Percentiles rank a stretch among this genome's conserved stretches.
phyloP scores from a whole-genome alignment of 2,888 invertebrate genomes.

The Drosophila pseudotalamancana region DNA sequence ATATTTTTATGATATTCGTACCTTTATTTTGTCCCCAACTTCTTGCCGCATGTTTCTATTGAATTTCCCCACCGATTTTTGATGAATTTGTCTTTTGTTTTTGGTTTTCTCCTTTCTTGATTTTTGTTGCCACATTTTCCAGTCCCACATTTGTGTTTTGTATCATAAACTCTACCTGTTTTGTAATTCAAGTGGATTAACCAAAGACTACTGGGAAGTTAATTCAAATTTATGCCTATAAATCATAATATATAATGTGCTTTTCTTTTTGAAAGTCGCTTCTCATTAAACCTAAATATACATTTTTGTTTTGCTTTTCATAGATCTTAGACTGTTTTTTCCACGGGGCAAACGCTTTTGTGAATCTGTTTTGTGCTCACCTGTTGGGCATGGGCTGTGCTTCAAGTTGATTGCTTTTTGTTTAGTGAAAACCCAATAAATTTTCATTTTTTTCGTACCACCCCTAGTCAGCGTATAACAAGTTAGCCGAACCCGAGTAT shows the following conservation, averaged over 20 bases:
- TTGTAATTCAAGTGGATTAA: slow-evolving; percentile 78
- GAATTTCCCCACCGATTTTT: slow-evolving; percentile 20
- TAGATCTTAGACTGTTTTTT: slow-evolving; percentile 17
- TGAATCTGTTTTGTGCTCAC: slow-evolving; percentile 23
- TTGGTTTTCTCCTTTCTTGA: slow-evolving; percentile 1
- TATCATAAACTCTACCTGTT: slow-evolving; percentile 41
- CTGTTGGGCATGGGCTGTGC: slow-evolving; percentile 38
- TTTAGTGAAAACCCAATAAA: slow-evolving; percentile 15
- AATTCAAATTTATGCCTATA: slow-evolving; percentile 70
- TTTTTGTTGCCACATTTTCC: slow-evolving; percentile 46
- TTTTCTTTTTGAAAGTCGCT: slow-evolving; percentile 28
- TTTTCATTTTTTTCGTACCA: slow-evolving; percentile 14
- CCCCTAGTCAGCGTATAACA: slow-evolving; percentile 32
- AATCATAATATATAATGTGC: slow-evolving; percentile 13
- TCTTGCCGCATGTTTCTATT: slow-evolving; percentile 55
- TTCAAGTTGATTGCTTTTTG: slow-evolving; percentile 40
- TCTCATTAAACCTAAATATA: slow-evolving; percentile 19
- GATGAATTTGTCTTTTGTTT: not conserved
- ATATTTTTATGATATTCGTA: slow-evolving; percentile 23
- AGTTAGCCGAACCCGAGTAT: slow-evolving; percentile 43
- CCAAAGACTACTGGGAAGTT: slow-evolving; percentile 72
- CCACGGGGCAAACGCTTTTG: slow-evolving; percentile 37
- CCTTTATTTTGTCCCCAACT: slow-evolving; percentile 37
- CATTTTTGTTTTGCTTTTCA: slow-evolving; percentile 36
- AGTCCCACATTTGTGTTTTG: slow-evolving; percentile 43